phyloP scores from a whole-genome alignment of 2,113 vertebrate species.

The Meleagris gallopavo region DNA sequence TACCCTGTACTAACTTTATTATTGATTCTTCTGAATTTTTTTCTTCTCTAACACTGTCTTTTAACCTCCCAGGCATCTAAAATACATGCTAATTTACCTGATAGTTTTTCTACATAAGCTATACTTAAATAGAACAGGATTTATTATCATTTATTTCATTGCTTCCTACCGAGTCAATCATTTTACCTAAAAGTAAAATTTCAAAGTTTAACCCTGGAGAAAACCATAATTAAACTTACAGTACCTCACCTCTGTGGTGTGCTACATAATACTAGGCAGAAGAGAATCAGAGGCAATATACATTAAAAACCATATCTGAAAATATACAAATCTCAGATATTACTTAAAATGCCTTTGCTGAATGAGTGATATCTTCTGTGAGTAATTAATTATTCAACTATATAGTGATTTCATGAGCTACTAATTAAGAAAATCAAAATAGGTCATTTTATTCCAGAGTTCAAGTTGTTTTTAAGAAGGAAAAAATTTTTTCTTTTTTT shows the following conservation, averaged over 20 bases:
- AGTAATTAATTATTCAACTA: slow-evolving; percentile 55
- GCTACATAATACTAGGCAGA: neutral
- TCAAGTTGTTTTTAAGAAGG: slow-evolving; percentile 29
- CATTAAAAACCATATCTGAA: neutral
- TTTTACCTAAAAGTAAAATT: slow-evolving; percentile 4
- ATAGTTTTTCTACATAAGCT: neutral
- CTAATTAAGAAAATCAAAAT: slow-evolving; percentile 64
- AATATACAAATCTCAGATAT: neutral
- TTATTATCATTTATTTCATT: neutral
- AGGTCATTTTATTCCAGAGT: slow-evolving; percentile 1
- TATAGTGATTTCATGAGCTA: slow-evolving; percentile 13
- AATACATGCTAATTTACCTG: neutral
- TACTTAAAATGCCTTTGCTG: slow-evolving; percentile 31
- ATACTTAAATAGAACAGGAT: neutral
- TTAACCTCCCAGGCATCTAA: neutral
- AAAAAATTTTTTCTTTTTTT: too few species aligned
- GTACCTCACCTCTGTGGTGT: neutral
- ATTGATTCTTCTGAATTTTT: neutral
- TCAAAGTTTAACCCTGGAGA: neutral
- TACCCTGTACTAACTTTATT: neutral
- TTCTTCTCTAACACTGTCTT: neutral
- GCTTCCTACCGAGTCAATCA: neutral
- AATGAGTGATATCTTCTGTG: slow-evolving; percentile 15
- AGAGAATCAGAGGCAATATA: neutral
- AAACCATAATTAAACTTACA: neutral